Evolutionary conservation across 2,113 vertebrate species (phyloP).

Genomic region (Narcine bancroftii): DNA sequence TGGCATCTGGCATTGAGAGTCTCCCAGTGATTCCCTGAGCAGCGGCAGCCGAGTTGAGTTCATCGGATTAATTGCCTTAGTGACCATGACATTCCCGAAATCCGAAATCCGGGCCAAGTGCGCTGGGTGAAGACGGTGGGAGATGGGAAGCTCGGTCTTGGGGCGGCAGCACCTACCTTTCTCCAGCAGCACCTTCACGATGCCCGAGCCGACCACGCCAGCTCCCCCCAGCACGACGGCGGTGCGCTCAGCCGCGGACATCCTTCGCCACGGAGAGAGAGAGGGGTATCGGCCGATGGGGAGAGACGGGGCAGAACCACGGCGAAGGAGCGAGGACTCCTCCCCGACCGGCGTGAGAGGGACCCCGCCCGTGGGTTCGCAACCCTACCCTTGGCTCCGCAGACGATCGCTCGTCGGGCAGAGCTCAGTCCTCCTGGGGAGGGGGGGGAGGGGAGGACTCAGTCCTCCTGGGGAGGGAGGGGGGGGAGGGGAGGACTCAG

Average conservation of each 20-base stretch:
- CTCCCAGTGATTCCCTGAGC: too few species aligned
- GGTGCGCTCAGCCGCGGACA: slow-evolving; percentile 61
- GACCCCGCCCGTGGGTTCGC: neutral
- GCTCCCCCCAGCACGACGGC: slow-evolving; percentile 68
- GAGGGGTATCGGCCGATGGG: neutral
- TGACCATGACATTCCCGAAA: too few species aligned
- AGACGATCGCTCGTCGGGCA: neutral
- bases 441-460: too few species aligned
- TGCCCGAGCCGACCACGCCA: slow-evolving; percentile 64
- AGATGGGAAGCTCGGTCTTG: too few species aligned
- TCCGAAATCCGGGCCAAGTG: too few species aligned
- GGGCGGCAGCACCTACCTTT: slow-evolving; percentile 68
- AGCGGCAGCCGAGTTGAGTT: too few species aligned
- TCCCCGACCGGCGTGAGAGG: neutral
- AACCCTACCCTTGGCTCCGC: neutral
- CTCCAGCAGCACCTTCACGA: slow-evolving; percentile 64
- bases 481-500: too few species aligned
- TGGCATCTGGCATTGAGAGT: too few species aligned
- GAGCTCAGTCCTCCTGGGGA: too few species aligned
- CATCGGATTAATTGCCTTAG: too few species aligned
- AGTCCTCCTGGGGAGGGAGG: too few species aligned
- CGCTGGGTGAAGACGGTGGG: too few species aligned
- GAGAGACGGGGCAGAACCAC: neutral
- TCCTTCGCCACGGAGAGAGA: slow-evolving; percentile 39
- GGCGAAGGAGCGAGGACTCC: neutral